Evolutionary conservation across 1,140 invertebrate species (phyloP).

Genomic region (Drosophila athabasca): DNA sequence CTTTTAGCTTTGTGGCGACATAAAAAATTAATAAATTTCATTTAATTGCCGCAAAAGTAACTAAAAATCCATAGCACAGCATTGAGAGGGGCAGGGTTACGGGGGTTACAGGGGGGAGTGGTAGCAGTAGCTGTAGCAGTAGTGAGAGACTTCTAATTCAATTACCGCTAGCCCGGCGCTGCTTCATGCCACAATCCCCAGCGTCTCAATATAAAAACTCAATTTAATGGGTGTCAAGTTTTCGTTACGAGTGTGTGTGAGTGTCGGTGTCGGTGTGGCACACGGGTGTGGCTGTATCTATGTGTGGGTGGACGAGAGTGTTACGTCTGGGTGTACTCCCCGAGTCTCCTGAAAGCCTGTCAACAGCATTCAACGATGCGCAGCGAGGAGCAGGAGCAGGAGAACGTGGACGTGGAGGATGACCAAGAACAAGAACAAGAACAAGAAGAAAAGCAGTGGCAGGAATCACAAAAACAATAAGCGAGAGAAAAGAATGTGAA

Average conservation of each 20-base stretch:
- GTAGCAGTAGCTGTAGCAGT: too few relatives aligned
- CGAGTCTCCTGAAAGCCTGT: constrained; percentile 55
- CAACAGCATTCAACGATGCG: constrained; percentile 58
- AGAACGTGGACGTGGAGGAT: too few relatives aligned
- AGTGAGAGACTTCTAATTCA: constrained; percentile 58
- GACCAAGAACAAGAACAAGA: not conserved
- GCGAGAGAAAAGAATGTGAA: not conserved
- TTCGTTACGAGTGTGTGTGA: not conserved
- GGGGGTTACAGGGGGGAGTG: not conserved
- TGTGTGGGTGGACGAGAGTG: constrained; percentile 11
- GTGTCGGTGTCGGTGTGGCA: not conserved
- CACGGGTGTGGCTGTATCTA: not conserved
- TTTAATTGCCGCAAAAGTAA: constrained; percentile 43
- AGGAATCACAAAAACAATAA: too few relatives aligned
- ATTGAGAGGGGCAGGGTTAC: not conserved
- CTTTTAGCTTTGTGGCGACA: not conserved
- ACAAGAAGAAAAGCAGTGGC: too few relatives aligned
- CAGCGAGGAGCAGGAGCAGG: not conserved
- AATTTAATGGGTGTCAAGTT: constrained; percentile 72
- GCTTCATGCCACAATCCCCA: constrained; percentile 13
- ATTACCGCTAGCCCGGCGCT: constrained; percentile 55
- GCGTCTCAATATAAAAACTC: constrained; percentile 71
- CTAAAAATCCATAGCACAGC: constrained; percentile 1
- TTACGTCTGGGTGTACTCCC: constrained; percentile 22
- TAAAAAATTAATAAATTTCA: constrained; percentile 46